phyloP scores from a whole-genome alignment of 2,113 vertebrate genomes.

The Scortum barcoo region DNA sequence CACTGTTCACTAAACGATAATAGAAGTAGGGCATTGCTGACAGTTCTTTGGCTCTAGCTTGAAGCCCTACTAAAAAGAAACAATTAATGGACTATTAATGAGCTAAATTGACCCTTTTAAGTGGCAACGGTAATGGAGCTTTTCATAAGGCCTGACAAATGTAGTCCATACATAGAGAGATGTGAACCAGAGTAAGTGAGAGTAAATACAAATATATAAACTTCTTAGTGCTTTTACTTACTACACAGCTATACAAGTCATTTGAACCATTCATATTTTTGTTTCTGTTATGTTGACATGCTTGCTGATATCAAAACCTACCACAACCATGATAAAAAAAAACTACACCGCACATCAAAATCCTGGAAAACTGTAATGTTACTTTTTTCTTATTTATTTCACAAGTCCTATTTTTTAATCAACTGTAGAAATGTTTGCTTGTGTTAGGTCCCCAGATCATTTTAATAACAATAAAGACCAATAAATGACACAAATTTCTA shows the following conservation, averaged over 20 bases:
- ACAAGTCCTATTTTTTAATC: neutral
- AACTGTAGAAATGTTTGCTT: too few relatives aligned
- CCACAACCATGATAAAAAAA: neutral
- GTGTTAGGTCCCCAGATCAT: too few relatives aligned
- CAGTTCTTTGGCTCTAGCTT: constrained; percentile 57
- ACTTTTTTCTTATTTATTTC: neutral
- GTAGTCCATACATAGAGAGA: constrained; percentile 50
- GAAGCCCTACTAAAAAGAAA: constrained; percentile 72
- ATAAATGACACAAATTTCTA: neutral
- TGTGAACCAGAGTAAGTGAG: constrained; percentile 8
- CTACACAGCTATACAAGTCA: neutral
- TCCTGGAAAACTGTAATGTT: too few relatives aligned
- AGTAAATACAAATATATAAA: constrained; percentile 3
- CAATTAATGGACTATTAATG: constrained; percentile 68
- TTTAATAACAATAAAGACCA: neutral
- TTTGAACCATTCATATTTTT: neutral
- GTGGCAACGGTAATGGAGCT: constrained; percentile 70
- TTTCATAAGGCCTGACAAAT: constrained; percentile 70
- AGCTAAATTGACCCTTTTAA: constrained; percentile 65
- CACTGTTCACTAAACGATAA: constrained; percentile 56
- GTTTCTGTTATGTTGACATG: neutral
- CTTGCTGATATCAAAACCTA: neutral
- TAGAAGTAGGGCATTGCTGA: constrained; percentile 55
- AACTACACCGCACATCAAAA: neutral
- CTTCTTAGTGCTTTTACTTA: constrained; percentile 19